A percentile compares a stretch with the other conserved stretches of the same genome.
These are phyloP conservation scores for Strigamia maritima DNA, from an alignment of 2,888 invertebrate genomes.

Conservation along the genomic window DNA sequence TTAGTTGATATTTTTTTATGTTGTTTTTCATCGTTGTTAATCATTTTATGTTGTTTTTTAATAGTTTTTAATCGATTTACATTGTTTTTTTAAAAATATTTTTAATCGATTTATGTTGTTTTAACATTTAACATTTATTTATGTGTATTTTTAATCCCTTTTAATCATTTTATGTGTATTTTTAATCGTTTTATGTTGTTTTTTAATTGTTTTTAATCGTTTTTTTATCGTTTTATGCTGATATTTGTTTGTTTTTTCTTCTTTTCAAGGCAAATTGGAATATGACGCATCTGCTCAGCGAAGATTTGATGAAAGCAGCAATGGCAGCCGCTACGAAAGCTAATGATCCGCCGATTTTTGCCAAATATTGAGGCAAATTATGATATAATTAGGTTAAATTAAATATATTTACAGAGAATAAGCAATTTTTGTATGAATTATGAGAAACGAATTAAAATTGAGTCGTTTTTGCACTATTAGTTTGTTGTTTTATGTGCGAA, in stretches of 20 bases:
- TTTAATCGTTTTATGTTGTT: too few species aligned
- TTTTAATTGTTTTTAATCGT: too few species aligned
- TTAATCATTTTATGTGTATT: slow-evolving; percentile 3
- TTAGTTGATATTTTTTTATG: slow-evolving; percentile 33
- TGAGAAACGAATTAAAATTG: too few species aligned
- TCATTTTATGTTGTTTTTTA: not conserved
- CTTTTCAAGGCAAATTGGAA: slow-evolving; percentile 70
- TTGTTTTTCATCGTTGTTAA: slow-evolving; percentile 28
- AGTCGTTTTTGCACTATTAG: too few species aligned
- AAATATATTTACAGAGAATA: not conserved
- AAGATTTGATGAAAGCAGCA: slow-evolving; percentile 78
- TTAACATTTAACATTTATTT: slow-evolving; percentile 23
- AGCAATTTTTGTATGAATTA: not conserved
- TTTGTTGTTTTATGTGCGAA: too few species aligned
- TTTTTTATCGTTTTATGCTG: too few species aligned
- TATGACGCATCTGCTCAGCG: slow-evolving; percentile 82
- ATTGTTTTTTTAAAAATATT: too few species aligned
- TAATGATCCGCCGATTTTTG: slow-evolving; percentile 64
- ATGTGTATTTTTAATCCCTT: slow-evolving; percentile 15
- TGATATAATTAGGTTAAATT: not conserved
- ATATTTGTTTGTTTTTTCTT: not conserved
- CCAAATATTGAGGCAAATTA: slow-evolving; percentile 61
- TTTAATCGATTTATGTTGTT: too few species aligned
- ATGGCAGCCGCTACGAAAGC: slow-evolving; percentile 71
- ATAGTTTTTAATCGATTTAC: not conserved